These are phyloP conservation scores for Vicugna pacos DNA, from an alignment of 2,113 vertebrate genomes.

Conservation along the genomic window DNA sequence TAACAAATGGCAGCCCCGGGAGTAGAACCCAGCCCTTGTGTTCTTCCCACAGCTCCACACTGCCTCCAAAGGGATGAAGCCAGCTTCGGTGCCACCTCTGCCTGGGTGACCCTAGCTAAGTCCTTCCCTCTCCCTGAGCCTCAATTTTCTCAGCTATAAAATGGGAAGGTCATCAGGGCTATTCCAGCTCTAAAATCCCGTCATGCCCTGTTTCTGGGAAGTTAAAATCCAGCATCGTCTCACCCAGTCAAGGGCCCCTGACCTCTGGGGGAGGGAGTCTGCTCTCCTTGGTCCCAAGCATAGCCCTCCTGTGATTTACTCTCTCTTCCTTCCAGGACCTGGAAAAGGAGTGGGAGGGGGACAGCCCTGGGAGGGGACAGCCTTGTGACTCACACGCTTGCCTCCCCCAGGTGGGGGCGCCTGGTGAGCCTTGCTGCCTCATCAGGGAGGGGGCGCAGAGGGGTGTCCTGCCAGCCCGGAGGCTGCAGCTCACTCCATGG, in stretches of 20 bases:
- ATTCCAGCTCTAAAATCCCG: neutral
- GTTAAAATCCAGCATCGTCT: neutral
- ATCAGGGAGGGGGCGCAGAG: neutral
- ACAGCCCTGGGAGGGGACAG: neutral
- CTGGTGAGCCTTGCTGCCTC: neutral
- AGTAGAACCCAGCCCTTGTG: neutral
- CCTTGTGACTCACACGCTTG: neutral
- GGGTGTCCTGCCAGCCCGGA: fast-evolving
- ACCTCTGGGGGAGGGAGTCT: neutral
- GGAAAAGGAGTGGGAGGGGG: neutral
- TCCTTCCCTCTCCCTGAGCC: neutral
- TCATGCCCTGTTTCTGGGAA: neutral
- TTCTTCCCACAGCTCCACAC: neutral
- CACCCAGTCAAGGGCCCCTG: neutral
- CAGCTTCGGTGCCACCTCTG: neutral
- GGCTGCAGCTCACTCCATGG: neutral
- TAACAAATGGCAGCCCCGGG: neutral
- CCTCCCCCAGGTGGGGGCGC: neutral
- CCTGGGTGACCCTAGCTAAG: neutral
- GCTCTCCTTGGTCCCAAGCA: fast-evolving
- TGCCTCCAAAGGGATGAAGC: neutral
- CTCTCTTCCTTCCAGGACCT: neutral
- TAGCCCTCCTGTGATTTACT: neutral
- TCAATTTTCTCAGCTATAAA: slow-evolving; percentile 3
- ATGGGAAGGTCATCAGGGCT: neutral